Conservation (phyloP, 2,888 invertebrate species). For the Thecophora atra region DNA sequence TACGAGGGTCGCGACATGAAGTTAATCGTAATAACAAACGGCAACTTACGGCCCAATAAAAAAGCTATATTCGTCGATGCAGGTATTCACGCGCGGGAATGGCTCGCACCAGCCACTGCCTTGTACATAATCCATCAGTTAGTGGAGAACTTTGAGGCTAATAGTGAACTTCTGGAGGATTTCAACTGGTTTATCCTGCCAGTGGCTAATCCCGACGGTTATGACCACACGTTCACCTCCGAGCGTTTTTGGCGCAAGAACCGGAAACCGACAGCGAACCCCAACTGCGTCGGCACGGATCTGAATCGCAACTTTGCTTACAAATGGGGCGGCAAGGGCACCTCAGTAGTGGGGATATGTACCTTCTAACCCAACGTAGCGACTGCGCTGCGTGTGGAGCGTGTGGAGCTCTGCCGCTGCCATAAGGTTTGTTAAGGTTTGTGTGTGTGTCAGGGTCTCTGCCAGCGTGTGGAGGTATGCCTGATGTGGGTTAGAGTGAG, state of each 20-base stretch:
- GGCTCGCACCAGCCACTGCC: slow-evolving; percentile 73
- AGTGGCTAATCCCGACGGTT: slow-evolving; percentile 78
- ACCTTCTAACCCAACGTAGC: too few species aligned
- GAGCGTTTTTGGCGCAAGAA: slow-evolving; percentile 71
- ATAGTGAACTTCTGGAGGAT: slow-evolving; percentile 68
- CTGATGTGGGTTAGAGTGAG: too few species aligned
- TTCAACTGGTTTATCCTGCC: slow-evolving; percentile 76
- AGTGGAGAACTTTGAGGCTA: slow-evolving; percentile 66
- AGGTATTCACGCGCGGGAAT: slow-evolving; percentile 75
- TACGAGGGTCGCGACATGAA: slow-evolving; percentile 71
- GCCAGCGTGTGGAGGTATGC: too few species aligned
- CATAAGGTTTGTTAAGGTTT: too few species aligned
- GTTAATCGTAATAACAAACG: slow-evolving; percentile 72
- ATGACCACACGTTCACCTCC: slow-evolving; percentile 70
- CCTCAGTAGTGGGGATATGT: too few species aligned
- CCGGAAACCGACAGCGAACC: slow-evolving; percentile 59
- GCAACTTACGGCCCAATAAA: slow-evolving; percentile 62
- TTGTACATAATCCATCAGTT: slow-evolving; percentile 71
- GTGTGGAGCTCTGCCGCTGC: too few species aligned
- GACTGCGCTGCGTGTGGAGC: too few species aligned
- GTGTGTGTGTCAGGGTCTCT: too few species aligned
- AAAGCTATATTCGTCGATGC: slow-evolving; percentile 69
- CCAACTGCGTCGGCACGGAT: slow-evolving; percentile 69
- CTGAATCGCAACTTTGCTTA: slow-evolving; percentile 74
- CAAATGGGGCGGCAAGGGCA: slow-evolving; percentile 69